Evolutionary conservation across 1,140 invertebrate genomes (phyloP).

Genomic region (Platorchestia sp.): DNA sequence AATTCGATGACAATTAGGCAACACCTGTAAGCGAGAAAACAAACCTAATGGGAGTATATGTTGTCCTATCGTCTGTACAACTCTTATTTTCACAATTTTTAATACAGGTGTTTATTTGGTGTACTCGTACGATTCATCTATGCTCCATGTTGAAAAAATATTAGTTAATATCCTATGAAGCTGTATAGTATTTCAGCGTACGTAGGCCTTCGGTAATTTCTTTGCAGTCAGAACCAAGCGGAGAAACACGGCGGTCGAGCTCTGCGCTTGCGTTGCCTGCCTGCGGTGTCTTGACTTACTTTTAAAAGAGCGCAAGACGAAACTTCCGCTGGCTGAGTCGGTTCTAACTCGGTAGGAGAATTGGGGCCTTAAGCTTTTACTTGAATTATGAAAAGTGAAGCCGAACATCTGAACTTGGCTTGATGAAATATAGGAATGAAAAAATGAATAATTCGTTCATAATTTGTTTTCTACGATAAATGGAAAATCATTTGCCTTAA

Average conservation of each 20-base stretch:
- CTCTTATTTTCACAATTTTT: too few species aligned
- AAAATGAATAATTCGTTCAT: neutral
- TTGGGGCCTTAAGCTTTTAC: neutral
- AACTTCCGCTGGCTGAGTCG: neutral
- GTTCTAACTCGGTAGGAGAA: neutral
- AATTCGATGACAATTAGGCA: neutral
- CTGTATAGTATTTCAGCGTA: neutral
- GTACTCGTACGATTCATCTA: too few species aligned
- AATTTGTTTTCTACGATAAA: neutral
- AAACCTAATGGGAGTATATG: neutral
- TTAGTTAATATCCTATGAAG: neutral
- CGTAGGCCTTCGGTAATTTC: neutral
- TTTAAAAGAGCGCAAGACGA: neutral
- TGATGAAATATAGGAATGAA: neutral
- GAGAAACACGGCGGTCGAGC: neutral
- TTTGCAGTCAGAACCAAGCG: neutral
- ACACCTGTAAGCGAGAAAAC: neutral
- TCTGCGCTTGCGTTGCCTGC: neutral
- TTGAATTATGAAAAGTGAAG: neutral
- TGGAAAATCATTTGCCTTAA: too few species aligned
- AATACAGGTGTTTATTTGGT: too few species aligned
- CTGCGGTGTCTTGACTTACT: neutral
- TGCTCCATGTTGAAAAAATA: too few species aligned
- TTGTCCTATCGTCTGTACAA: too few species aligned
- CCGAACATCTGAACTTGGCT: neutral